phyloP scores from a whole-genome alignment of 2,113 vertebrate species.

The Excalfactoria chinensis region DNA sequence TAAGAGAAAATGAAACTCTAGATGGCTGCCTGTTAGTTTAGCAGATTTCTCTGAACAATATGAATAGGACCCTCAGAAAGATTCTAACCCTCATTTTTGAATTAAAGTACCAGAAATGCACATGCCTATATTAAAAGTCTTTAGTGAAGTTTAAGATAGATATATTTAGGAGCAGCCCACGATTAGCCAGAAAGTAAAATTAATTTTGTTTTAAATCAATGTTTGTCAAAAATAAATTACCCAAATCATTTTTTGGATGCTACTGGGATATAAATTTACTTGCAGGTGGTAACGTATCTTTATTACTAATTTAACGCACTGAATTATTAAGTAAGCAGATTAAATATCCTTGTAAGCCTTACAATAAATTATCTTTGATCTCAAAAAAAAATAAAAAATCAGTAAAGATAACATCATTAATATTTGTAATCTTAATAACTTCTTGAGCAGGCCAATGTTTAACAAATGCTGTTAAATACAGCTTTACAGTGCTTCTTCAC shows the following conservation, averaged over 20 bases:
- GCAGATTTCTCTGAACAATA: background rate
- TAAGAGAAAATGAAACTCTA: background rate
- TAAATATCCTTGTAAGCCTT: conserved; percentile 48
- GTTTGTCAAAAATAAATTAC: background rate
- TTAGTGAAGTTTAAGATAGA: background rate
- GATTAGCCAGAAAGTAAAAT: conserved; percentile 25
- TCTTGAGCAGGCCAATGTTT: conserved; percentile 25
- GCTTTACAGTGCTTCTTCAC: background rate
- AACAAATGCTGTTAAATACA: background rate
- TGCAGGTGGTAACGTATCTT: conserved; percentile 22
- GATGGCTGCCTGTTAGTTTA: background rate
- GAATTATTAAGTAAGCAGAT: conserved; percentile 41
- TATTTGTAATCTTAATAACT: conserved; percentile 33
- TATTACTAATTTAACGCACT: conserved; percentile 52
- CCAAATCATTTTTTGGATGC: background rate
- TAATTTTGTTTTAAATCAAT: background rate
- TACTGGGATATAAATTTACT: conserved; percentile 19
- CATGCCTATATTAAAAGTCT: background rate
- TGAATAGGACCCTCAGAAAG: background rate
- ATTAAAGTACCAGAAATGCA: background rate
- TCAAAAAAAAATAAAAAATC: conserved; percentile 14
- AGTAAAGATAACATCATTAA: background rate
- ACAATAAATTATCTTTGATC: conserved; percentile 20
- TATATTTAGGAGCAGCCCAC: conserved; percentile 12
- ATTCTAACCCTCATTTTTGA: background rate